phyloP scores from a whole-genome alignment of 2,113 vertebrate species.

The Microtus montanus region DNA sequence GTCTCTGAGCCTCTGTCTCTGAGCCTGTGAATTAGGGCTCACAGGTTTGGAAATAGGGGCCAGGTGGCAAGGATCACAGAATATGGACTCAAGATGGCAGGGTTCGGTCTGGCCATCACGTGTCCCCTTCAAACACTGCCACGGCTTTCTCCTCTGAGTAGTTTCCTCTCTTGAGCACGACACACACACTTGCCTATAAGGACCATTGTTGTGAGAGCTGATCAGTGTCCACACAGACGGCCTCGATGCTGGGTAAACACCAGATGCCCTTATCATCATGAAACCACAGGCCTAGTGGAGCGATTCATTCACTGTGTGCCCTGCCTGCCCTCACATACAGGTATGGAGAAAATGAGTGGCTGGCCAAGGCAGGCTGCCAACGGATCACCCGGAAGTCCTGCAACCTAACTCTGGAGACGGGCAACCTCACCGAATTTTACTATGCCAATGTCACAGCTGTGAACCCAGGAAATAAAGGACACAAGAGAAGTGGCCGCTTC shows the following conservation, averaged over 20 bases:
- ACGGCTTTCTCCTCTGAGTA: background rate
- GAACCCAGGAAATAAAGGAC: background rate
- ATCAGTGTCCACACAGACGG: background rate
- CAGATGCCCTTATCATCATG: background rate
- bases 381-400: constrained; percentile 79
- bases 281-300: background rate
- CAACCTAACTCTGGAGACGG: constrained; percentile 83
- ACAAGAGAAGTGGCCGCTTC: constrained; percentile 80
- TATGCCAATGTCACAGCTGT: constrained; percentile 79
- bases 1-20: background rate
- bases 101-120: background rate
- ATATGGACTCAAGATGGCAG: background rate
- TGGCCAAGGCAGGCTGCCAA: constrained; percentile 83
- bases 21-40: background rate
- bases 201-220: background rate
- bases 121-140: background rate
- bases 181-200: rapidly evolving
- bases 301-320: background rate
- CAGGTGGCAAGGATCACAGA: background rate
- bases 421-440: constrained; percentile 75
- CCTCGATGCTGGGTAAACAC: constrained; percentile 8
- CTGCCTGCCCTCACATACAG: constrained; percentile 67
- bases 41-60: background rate
- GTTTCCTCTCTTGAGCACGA: background rate
- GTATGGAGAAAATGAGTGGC: constrained; percentile 84